phyloP scores from a whole-genome alignment of 2,888 invertebrate genomes.

The Bhutanitis thaidina region DNA sequence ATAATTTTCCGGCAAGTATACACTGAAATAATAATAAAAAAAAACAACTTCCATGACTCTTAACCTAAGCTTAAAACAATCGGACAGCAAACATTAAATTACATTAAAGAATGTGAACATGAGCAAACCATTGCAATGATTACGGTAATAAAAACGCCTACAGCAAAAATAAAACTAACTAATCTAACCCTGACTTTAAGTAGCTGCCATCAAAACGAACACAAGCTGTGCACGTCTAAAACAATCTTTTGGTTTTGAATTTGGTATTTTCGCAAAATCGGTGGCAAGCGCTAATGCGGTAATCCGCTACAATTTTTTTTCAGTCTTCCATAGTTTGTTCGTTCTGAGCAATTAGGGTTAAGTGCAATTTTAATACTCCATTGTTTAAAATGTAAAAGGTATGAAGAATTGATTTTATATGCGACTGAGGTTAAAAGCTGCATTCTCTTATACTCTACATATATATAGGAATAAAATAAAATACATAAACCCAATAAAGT shows the following conservation, averaged over 20 bases:
- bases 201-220: conserved; percentile 2
- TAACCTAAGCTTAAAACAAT: not conserved
- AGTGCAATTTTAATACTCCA: too few relatives aligned
- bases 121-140: not conserved
- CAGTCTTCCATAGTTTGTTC: conserved; percentile 37
- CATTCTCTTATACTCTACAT: too few relatives aligned
- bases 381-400: too few relatives aligned
- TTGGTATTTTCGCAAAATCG: conserved; percentile 46
- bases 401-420: too few relatives aligned
- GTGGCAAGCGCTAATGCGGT: conserved; percentile 32
- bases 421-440: too few relatives aligned
- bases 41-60: not conserved
- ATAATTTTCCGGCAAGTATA: not conserved
- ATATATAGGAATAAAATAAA: too few relatives aligned
- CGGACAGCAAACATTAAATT: not conserved
- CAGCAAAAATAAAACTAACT: not conserved
- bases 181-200: not conserved
- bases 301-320: conserved; percentile 23
- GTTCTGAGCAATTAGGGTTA: conserved; percentile 24
- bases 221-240: conserved; percentile 22
- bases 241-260: conserved; percentile 46
- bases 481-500: too few relatives aligned
- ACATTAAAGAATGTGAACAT: not conserved
- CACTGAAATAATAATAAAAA: not conserved
- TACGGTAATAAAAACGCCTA: not conserved